Conservation (phyloP, 2,113 vertebrate genomes). For the Pteropus alecto region DNA sequence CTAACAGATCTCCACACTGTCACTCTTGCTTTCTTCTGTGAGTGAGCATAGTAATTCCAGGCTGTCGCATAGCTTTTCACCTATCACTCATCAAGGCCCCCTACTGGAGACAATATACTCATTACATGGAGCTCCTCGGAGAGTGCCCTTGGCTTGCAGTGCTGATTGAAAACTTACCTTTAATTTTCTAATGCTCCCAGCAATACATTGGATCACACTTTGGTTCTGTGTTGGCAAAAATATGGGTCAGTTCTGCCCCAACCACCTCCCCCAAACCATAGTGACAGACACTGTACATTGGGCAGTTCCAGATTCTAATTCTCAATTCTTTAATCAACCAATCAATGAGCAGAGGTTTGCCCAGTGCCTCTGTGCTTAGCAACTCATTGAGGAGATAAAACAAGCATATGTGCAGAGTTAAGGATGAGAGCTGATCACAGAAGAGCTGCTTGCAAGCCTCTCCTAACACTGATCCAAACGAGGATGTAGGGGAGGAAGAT, state of each 20-base stretch:
- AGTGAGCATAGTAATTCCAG: slow-evolving; percentile 19
- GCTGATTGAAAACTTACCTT: slow-evolving; percentile 60
- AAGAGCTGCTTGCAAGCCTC: not conserved
- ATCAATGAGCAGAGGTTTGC: not conserved
- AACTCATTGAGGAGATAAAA: not conserved
- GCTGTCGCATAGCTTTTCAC: not conserved
- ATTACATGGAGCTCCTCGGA: not conserved
- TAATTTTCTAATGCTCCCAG: slow-evolving; percentile 38
- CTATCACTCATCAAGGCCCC: not conserved
- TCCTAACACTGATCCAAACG: not conserved
- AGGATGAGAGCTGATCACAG: not conserved
- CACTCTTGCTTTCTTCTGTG: not conserved
- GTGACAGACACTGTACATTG: not conserved
- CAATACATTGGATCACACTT: not conserved
- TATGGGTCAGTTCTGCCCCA: not conserved
- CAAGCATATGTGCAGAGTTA: not conserved
- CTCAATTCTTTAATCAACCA: not conserved
- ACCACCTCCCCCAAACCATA: not conserved
- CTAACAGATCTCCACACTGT: slow-evolving; percentile 34
- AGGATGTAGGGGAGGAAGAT: not conserved
- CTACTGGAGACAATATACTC: not conserved
- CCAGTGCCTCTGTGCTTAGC: not conserved
- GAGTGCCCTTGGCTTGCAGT: slow-evolving; percentile 55
- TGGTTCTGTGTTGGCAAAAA: slow-evolving; percentile 46
- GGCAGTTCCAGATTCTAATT: not conserved